A percentile compares a stretch with the other conserved stretches of the same genome.
phyloP scores from a whole-genome alignment of 92 coral and sea anemone species.

The Nematostella vectensis region DNA sequence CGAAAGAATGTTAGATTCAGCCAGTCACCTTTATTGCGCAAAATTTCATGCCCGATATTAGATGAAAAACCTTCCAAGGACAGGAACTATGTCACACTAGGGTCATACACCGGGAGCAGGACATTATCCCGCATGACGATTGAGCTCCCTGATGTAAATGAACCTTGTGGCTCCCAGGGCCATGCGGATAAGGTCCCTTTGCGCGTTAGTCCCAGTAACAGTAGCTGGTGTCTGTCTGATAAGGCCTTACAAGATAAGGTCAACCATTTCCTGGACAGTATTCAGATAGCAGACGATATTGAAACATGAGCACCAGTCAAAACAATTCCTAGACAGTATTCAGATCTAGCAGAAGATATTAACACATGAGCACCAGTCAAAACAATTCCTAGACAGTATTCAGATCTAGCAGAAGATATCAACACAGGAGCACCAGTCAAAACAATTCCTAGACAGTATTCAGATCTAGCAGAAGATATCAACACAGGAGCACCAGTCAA shows the following conservation, averaged over 20 bases:
- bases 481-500: too few species aligned
- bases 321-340: too few species aligned
- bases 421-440: too few species aligned
- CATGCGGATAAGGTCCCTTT: background rate
- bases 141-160: conserved; percentile 11
- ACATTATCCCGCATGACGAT: conserved; percentile 1
- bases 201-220: conserved; percentile 13
- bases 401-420: too few species aligned
- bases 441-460: too few species aligned
- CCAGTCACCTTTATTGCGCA: background rate
- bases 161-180: background rate
- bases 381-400: too few species aligned
- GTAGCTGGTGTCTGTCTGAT: conserved; percentile 9
- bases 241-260: conserved; percentile 11
- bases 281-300: conserved; percentile 1
- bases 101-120: conserved; percentile 1
- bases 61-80: too few species aligned
- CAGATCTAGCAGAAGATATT: too few species aligned
- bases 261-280: conserved; percentile 9
- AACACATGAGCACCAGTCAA: too few species aligned
- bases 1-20: background rate
- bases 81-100: background rate
- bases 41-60: background rate
- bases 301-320: too few species aligned
- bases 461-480: too few species aligned